Conservation (phyloP, 2,888 invertebrate species). For the Hedychridium roseum region DNA sequence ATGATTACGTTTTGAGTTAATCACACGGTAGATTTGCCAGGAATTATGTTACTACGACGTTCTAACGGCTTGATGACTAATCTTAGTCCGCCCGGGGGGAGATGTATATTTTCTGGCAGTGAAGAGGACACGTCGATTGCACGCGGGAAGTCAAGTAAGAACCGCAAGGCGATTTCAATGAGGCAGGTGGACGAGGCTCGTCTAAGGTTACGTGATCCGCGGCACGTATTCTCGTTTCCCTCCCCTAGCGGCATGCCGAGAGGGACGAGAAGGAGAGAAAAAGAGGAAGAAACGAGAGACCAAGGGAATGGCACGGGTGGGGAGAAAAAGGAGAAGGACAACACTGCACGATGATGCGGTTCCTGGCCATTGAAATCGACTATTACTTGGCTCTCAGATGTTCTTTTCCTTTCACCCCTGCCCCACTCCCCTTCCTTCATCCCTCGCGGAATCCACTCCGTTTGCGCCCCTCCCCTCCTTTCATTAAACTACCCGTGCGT, state of each 20-base stretch:
- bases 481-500: no score
- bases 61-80: no score
- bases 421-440: background rate
- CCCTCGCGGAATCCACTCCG: background rate
- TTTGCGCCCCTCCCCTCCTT: background rate
- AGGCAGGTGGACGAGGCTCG: slow-evolving; percentile 31
- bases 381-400: slow-evolving; percentile 22
- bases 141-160: no score
- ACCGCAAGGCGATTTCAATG: slow-evolving; percentile 26
- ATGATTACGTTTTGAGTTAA: no score
- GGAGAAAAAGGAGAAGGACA: slow-evolving; percentile 8
- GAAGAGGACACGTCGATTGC: no score
- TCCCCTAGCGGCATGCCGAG: no score
- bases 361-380: slow-evolving; percentile 32
- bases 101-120: no score
- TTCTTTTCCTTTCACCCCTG: slow-evolving; percentile 17
- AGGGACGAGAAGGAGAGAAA: background rate
- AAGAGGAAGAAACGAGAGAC: slow-evolving; percentile 10
- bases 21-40: no score
- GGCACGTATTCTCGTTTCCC: slow-evolving; percentile 25
- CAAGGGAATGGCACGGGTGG: slow-evolving; percentile 13
- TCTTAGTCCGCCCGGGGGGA: no score
- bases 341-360: slow-evolving; percentile 17
- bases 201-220: slow-evolving; percentile 24
- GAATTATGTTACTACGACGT: no score